Percentiles rank a stretch among this genome's conserved stretches.
Conservation (phyloP, 2,888 invertebrate species). For the Ferdinandea cuprea region DNA sequence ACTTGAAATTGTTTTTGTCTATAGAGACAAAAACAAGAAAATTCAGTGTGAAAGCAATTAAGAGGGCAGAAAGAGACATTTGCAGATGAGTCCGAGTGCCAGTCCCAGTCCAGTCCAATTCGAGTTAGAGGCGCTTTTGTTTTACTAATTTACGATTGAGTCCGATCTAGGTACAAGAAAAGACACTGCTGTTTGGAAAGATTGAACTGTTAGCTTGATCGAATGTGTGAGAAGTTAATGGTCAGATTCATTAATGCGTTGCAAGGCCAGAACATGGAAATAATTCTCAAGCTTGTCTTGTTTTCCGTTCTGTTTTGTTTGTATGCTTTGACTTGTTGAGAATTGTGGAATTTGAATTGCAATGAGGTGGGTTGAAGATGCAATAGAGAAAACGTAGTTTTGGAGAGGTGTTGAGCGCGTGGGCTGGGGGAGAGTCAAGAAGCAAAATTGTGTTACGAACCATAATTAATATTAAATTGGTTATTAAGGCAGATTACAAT, state of each 20-base stretch:
- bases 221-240: slow-evolving; percentile 70
- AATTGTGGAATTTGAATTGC: slow-evolving; percentile 42
- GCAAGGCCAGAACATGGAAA: slow-evolving; percentile 33
- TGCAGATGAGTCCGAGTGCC: neutral
- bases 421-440: slow-evolving; percentile 30
- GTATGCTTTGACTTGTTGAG: slow-evolving; percentile 4
- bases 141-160: slow-evolving; percentile 52
- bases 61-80: slow-evolving; percentile 18
- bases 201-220: slow-evolving; percentile 69
- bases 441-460: slow-evolving; percentile 24
- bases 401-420: slow-evolving; percentile 40
- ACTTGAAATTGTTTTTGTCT: neutral
- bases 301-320: slow-evolving; percentile 18
- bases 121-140: slow-evolving; percentile 36
- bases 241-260: slow-evolving; percentile 63
- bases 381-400: neutral
- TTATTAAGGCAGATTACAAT: slow-evolving; percentile 44
- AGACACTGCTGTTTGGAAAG: slow-evolving; percentile 46
- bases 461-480: slow-evolving; percentile 55
- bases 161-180: neutral
- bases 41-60: slow-evolving; percentile 66
- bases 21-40: slow-evolving; percentile 18
- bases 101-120: neutral
- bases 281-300: slow-evolving; percentile 37
- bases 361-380: slow-evolving; percentile 24